These are phyloP conservation scores for Trachops cirrhosus DNA, from an alignment of 2,797 vertebrate species.

Conservation along the genomic window DNA sequence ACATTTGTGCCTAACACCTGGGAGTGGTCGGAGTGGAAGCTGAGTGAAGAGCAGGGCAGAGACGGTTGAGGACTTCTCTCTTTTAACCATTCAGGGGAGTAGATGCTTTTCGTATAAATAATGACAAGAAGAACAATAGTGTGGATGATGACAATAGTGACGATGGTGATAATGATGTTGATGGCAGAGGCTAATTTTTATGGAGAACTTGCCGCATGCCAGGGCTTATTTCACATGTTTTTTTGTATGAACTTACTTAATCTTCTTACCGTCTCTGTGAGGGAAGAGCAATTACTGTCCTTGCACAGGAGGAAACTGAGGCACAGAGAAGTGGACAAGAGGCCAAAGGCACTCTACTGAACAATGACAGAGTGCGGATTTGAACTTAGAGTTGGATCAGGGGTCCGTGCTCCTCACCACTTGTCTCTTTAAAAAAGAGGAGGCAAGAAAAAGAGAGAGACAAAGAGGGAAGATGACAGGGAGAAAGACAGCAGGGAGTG, in stretches of 20 bases:
- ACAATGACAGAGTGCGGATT: background rate
- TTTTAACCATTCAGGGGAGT: background rate
- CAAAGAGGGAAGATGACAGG: background rate
- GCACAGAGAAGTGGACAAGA: background rate
- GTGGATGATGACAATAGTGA: background rate
- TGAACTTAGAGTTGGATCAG: background rate
- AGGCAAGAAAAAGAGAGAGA: background rate
- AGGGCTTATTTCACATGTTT: background rate
- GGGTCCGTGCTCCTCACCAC: background rate
- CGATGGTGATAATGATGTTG: background rate
- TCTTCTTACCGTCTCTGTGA: background rate
- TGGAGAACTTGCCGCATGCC: background rate
- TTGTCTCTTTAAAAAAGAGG: background rate
- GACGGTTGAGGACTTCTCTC: background rate
- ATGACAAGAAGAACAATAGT: background rate
- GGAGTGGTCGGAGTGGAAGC: background rate
- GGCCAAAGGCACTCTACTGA: background rate
- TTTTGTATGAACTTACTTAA: background rate
- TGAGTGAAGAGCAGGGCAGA: background rate
- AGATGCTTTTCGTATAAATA: background rate
- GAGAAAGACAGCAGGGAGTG: background rate
- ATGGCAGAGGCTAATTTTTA: background rate
- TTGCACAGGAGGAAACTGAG: background rate
- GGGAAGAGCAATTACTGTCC: background rate
- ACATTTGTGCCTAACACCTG: background rate